Conservation (phyloP, 2,888 invertebrate genomes). For the Chymomyza procnemis region DNA sequence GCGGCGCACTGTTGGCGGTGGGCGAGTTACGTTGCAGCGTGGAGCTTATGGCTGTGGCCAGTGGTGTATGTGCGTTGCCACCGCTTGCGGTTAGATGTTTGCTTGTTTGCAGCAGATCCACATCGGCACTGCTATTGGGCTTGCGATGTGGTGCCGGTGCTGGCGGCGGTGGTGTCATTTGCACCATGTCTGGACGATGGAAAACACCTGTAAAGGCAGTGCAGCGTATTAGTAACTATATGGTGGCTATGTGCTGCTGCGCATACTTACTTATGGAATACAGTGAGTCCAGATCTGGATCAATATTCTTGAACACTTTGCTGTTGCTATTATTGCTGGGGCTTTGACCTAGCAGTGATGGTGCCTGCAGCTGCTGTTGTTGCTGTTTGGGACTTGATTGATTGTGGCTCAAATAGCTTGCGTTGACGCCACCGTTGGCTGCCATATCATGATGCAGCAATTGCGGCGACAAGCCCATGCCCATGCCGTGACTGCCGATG, state of each 20-base stretch:
- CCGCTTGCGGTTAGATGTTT: neutral
- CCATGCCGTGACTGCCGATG: conserved; percentile 9
- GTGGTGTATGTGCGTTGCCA: conserved; percentile 38
- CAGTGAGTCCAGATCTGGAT: conserved; percentile 85
- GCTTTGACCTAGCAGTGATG: conserved; percentile 74
- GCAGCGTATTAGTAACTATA: neutral
- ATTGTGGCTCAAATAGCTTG: conserved; percentile 39
- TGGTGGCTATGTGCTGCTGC: neutral
- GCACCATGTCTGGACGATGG: conserved; percentile 77
- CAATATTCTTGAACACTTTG: conserved; percentile 79
- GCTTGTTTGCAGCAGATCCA: conserved; percentile 55
- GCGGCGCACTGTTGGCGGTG: conserved; percentile 26
- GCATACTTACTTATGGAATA: conserved; percentile 84
- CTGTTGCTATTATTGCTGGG: conserved; percentile 75
- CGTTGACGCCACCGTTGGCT: conserved; percentile 19
- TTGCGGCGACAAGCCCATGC: conserved; percentile 41
- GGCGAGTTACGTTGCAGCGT: conserved; percentile 59
- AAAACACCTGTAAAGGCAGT: conserved; percentile 68
- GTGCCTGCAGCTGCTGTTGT: conserved; percentile 44
- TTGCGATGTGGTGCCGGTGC: conserved; percentile 87
- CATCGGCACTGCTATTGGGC: conserved; percentile 63
- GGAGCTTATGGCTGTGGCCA: conserved; percentile 37
- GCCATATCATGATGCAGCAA: conserved; percentile 34
- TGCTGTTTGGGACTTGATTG: conserved; percentile 47
- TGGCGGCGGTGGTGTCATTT: conserved; percentile 85